These are phyloP conservation scores for Columbina picui DNA, from an alignment of 2,113 vertebrate genomes.

Conservation along the genomic window DNA sequence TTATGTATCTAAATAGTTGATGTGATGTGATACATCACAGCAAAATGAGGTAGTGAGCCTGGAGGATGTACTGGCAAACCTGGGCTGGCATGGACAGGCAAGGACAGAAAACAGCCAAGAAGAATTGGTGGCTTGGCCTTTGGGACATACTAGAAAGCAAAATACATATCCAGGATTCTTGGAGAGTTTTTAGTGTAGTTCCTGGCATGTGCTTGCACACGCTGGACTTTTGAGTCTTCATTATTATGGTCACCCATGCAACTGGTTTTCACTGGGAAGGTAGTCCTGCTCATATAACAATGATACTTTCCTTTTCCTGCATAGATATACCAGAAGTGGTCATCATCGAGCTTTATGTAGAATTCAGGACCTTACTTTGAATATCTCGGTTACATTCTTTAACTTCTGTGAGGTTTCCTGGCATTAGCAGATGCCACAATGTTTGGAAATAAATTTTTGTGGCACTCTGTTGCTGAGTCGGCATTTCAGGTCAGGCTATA, in stretches of 20 bases:
- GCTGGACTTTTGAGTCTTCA: background rate
- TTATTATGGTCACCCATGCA: background rate
- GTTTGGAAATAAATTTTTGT: slow-evolving; percentile 52
- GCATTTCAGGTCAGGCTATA: background rate
- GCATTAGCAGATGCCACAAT: slow-evolving; percentile 15
- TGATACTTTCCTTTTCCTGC: background rate
- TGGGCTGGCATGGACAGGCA: background rate
- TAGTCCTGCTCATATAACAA: background rate
- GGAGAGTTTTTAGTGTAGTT: background rate
- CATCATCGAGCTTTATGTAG: background rate
- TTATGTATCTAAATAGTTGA: background rate
- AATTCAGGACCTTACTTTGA: background rate
- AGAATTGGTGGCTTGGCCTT: background rate
- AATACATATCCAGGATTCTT: background rate
- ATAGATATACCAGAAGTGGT: background rate
- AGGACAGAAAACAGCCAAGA: background rate
- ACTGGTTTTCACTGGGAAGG: background rate
- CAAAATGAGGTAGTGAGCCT: background rate
- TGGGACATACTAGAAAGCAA: background rate
- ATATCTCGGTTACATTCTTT: slow-evolving; percentile 15
- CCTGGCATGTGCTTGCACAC: background rate
- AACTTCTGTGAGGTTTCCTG: slow-evolving; percentile 23
- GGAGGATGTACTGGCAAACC: background rate
- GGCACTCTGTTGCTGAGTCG: background rate
- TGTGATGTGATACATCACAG: background rate